Conservation (phyloP, 2,113 vertebrate genomes). For the Amphilophus citrinellus region DNA sequence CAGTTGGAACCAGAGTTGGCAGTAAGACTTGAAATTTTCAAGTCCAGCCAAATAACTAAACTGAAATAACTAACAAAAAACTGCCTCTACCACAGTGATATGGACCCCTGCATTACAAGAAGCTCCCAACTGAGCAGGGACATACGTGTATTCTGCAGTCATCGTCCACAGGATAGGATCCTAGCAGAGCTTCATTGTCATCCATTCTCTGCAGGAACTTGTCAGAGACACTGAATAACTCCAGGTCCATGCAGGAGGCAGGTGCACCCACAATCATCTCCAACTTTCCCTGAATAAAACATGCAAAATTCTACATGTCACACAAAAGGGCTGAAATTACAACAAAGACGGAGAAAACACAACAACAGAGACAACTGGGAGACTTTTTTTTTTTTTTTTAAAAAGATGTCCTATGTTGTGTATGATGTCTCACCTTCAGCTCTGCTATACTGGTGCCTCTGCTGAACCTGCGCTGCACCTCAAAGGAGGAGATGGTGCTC, state of each 20-base stretch:
- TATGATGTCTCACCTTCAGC: conserved; percentile 83
- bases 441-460: conserved; percentile 86
- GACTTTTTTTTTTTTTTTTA: not conserved
- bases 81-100: not conserved
- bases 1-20: not conserved
- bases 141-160: conserved; percentile 91
- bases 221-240: conserved; percentile 84
- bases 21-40: not conserved
- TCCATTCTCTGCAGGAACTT: conserved; percentile 85
- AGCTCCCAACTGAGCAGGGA: not conserved
- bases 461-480: conserved; percentile 81
- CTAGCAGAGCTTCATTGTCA: conserved; percentile 87
- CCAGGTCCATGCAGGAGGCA: conserved; percentile 87
- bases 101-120: not conserved
- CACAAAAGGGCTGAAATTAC: not conserved
- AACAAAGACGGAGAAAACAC: not conserved
- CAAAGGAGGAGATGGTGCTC: conserved; percentile 85
- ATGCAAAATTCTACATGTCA: not conserved
- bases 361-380: not conserved
- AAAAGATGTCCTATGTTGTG: not conserved
- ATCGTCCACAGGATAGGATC: conserved; percentile 90
- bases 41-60: not conserved
- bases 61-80: not conserved
- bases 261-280: conserved; percentile 88
- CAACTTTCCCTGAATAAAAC: conserved; percentile 82